Evolutionary conservation across 2,888 invertebrate genomes (phyloP), one percentile per base, ranked within the genome.

Genomic region (Lottia gigantea): DNA sequence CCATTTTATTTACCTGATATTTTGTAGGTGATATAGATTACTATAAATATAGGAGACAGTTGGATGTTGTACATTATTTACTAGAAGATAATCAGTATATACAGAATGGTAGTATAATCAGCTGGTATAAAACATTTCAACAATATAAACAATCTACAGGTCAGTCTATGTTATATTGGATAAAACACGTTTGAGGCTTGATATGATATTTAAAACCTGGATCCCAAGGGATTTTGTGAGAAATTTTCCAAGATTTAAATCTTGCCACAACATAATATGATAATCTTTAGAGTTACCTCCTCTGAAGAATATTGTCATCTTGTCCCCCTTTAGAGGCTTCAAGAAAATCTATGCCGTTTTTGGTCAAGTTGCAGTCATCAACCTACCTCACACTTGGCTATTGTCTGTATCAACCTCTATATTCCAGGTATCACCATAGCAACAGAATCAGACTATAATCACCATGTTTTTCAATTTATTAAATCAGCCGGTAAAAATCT

Each of bases 1-100:
- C 6, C 31, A 31, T 31, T 31, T 6, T 31, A 31, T n/a, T n/a
- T 31, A 31, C 31, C 31, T 31, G 31, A 31, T 31, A 70, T 62
- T 72, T 69, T 78, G 23, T 72, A 85, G 85, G 78, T 69, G 72
- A 71, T n/a, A 76, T 85, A 62, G 73, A 79, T 68, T 84, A 83
- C 75, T 78, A 74, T 72, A 67, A 71, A 7, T 75, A 81, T 46
- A 67, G 71, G n/a, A 55, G 71, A 12, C 49, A 75, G 31, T 63
- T 83, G 63, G 78, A 80, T 23, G 67, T 73, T 2, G 76, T 83
- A 76, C 72, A 76, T 31, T 8, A 62, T 11, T 70, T 72, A 12
- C 66, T 83, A 61, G 67, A 72, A 45, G 46, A 69, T 0, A 78
- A 78, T 72, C 70, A 75, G 0, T 78, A 77, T 62, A 75, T 82